Conservation (phyloP, 2,888 invertebrate genomes). For the Eupithecia abbreviata region DNA sequence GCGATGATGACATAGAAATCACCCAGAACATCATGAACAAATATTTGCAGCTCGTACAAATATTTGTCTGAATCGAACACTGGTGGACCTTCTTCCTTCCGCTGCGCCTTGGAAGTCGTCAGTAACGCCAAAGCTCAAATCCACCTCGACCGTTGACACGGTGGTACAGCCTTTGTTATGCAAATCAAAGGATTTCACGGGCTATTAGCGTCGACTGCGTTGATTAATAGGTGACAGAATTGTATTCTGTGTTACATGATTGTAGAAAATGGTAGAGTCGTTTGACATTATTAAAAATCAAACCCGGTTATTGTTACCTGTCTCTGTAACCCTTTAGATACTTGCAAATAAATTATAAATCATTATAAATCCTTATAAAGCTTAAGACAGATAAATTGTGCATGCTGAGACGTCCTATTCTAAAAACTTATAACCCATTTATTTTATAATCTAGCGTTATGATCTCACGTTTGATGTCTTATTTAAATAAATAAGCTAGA, state of each 20-base stretch:
- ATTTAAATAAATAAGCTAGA: not conserved
- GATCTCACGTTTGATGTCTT: too few relatives aligned
- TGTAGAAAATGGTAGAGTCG: not conserved
- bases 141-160: slow-evolving; percentile 3
- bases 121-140: not conserved
- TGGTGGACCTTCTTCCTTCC: too few relatives aligned
- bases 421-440: too few relatives aligned
- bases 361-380: too few relatives aligned
- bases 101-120: not conserved
- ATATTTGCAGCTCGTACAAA: too few relatives aligned
- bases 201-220: slow-evolving; percentile 57
- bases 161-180: slow-evolving; percentile 60
- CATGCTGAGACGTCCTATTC: too few relatives aligned
- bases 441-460: too few relatives aligned
- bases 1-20: too few relatives aligned
- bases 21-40: too few relatives aligned
- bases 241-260: not conserved
- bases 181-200: slow-evolving; percentile 66
- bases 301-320: not conserved
- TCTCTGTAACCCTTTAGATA: not conserved
- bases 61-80: too few relatives aligned
- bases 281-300: not conserved
- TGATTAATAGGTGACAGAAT: slow-evolving; percentile 54
- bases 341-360: not conserved
- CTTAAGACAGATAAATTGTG: too few relatives aligned